A percentile compares a stretch with the other conserved stretches of the same genome.
phyloP scores from a whole-genome alignment of 2,888 invertebrate species.

The Trileptium ribeirensis region DNA sequence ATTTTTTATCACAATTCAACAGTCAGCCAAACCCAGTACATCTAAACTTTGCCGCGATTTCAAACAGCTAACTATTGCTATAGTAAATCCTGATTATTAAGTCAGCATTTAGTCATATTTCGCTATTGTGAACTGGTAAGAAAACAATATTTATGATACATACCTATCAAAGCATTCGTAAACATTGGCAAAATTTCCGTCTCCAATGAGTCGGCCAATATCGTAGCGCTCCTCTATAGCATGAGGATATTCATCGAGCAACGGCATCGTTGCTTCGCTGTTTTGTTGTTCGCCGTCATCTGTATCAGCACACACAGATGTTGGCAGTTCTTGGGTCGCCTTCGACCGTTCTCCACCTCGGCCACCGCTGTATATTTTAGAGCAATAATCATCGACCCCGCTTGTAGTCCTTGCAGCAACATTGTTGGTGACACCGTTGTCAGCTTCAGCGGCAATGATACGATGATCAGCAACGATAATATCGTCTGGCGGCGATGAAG shows the following conservation, averaged over 20 bases:
- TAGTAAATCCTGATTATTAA: no score
- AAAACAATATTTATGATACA: no score
- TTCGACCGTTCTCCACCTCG: neutral
- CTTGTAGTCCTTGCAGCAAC: neutral
- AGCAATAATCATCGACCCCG: no score
- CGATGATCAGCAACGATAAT: neutral
- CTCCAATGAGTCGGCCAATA: constrained; percentile 76
- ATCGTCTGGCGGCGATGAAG: neutral
- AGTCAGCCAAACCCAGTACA: no score
- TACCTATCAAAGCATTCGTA: constrained; percentile 57
- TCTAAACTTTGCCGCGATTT: no score
- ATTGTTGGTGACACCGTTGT: neutral
- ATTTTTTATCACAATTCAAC: no score
- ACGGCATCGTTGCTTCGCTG: constrained; percentile 30
- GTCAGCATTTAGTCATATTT: no score
- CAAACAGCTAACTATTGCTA: no score
- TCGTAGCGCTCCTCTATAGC: constrained; percentile 59
- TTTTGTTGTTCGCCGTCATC: neutral
- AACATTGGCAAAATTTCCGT: constrained; percentile 92
- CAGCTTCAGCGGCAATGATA: neutral
- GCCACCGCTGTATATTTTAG: neutral
- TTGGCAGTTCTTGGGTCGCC: neutral
- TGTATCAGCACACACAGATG: neutral
- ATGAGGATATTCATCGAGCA: constrained; percentile 44
- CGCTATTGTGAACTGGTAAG: no score